These are phyloP conservation scores for Lissocephala sabroskyi DNA, from an alignment of 2,888 invertebrate genomes.

Conservation along the genomic window DNA sequence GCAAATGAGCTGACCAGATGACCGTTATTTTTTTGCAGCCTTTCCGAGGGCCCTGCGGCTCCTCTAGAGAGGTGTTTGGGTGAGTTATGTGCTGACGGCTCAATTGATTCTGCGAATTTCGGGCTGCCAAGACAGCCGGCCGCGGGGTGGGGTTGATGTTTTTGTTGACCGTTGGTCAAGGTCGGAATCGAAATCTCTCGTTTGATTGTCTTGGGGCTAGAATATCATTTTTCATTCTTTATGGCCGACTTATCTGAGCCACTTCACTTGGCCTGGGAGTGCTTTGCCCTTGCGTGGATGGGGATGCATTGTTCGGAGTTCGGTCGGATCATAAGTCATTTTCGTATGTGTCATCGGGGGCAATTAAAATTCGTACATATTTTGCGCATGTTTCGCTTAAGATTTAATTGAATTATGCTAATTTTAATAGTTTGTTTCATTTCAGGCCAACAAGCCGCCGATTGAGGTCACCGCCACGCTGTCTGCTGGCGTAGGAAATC, in stretches of 20 bases:
- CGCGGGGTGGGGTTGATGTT: slow-evolving; percentile 7
- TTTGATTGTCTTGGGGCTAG: background rate
- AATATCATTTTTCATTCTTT: slow-evolving; percentile 16
- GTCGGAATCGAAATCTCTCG: slow-evolving; percentile 14
- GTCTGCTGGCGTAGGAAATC: too few relatives aligned
- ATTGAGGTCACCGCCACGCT: slow-evolving; percentile 11
- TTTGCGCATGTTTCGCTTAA: slow-evolving; percentile 29
- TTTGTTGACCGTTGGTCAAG: slow-evolving; percentile 38
- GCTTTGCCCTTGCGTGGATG: too few relatives aligned
- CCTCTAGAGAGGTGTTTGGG: slow-evolving; percentile 41
- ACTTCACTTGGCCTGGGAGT: too few relatives aligned
- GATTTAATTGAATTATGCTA: slow-evolving; percentile 47
- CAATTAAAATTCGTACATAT: slow-evolving; percentile 46
- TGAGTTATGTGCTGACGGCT: slow-evolving; percentile 50
- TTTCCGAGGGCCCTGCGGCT: slow-evolving; percentile 20
- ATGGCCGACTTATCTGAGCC: too few relatives aligned
- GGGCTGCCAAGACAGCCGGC: slow-evolving; percentile 20
- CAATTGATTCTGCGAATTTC: slow-evolving; percentile 28
- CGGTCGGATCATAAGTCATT: slow-evolving; percentile 26
- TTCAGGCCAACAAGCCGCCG: background rate
- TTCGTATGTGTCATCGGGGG: slow-evolving; percentile 40
- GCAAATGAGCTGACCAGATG: slow-evolving; percentile 1
- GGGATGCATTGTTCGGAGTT: slow-evolving; percentile 7
- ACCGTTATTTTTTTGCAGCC: too few relatives aligned
- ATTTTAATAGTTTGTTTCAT: slow-evolving; percentile 29